Evolutionary conservation across 2,888 invertebrate genomes (phyloP).

Genomic region (Leucoptera coffeella): DNA sequence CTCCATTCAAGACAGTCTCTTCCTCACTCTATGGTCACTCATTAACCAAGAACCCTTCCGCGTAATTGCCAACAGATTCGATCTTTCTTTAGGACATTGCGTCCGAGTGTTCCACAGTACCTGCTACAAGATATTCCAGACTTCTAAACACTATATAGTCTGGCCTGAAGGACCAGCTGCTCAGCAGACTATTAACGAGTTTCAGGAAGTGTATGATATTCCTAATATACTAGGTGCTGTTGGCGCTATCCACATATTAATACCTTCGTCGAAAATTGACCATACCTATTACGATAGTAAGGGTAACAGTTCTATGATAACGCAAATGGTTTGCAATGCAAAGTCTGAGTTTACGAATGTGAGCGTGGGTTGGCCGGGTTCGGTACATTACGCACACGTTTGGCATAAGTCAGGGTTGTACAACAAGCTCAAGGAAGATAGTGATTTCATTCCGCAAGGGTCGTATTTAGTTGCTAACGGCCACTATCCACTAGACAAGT

Average conservation of each 20-base stretch:
- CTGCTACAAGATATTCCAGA: background rate
- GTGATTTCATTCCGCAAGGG: background rate
- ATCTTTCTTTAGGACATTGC: slow-evolving; percentile 2
- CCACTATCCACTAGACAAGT: background rate
- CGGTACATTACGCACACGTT: background rate
- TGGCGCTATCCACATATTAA: background rate
- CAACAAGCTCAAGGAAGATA: background rate
- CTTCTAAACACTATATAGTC: background rate
- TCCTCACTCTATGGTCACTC: slow-evolving; percentile 2
- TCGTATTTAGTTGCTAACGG: slow-evolving; percentile 1
- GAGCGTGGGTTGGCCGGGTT: slow-evolving; percentile 1
- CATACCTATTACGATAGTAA: slow-evolving; percentile 2
- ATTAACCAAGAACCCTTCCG: slow-evolving; percentile 1
- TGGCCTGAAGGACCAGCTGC: slow-evolving; percentile 1
- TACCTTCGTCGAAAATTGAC: slow-evolving; percentile 1
- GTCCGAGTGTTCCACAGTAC: slow-evolving; percentile 1
- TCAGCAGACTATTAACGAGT: background rate
- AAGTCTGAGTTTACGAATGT: slow-evolving; percentile 1
- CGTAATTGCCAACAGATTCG: slow-evolving; percentile 1
- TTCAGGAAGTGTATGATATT: background rate
- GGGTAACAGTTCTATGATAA: slow-evolving; percentile 1
- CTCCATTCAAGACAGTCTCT: background rate
- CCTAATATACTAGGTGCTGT: slow-evolving; percentile 1
- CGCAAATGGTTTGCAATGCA: slow-evolving; percentile 1
- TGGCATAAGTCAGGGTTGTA: slow-evolving; percentile 1